A percentile compares a stretch with the other conserved stretches of the same genome.
phyloP scores from a whole-genome alignment of 2,797 vertebrate species.

The Heteromormyrus szaboi region DNA sequence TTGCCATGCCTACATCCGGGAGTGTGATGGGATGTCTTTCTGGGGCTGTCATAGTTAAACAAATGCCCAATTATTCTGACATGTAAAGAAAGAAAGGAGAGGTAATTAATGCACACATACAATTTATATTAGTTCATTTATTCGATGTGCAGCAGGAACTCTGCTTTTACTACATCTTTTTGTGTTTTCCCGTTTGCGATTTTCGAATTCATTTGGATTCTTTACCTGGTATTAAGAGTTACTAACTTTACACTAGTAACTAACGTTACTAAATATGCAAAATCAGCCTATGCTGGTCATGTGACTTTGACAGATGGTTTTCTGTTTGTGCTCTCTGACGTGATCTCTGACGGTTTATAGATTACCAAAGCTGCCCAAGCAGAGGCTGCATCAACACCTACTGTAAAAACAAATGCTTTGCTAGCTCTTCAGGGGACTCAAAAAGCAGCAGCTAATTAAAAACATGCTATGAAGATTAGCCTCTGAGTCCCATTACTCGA shows the following conservation, averaged over 20 bases:
- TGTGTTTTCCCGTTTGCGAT: not conserved
- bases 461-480: not conserved
- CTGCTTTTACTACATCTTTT: not conserved
- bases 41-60: conserved; percentile 50
- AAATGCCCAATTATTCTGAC: conserved; percentile 46
- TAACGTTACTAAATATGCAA: not conserved
- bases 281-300: not conserved
- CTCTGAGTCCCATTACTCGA: not conserved
- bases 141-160: not conserved
- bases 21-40: conserved; percentile 20
- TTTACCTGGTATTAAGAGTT: not conserved
- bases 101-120: conserved; percentile 49
- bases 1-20: conserved; percentile 12
- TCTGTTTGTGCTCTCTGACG: not conserved
- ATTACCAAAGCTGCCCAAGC: not conserved
- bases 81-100: conserved; percentile 45
- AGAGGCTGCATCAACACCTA: not conserved
- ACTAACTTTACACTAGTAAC: not conserved
- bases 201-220: not conserved
- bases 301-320: not conserved
- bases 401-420: not conserved
- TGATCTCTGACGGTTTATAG: not conserved
- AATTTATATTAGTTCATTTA: not conserved
- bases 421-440: not conserved
- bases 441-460: not conserved